Percentiles rank a stretch among this genome's conserved stretches.
Evolutionary conservation across 2,797 vertebrate species (phyloP).

Genomic region (Pipistrellus kuhlii): DNA sequence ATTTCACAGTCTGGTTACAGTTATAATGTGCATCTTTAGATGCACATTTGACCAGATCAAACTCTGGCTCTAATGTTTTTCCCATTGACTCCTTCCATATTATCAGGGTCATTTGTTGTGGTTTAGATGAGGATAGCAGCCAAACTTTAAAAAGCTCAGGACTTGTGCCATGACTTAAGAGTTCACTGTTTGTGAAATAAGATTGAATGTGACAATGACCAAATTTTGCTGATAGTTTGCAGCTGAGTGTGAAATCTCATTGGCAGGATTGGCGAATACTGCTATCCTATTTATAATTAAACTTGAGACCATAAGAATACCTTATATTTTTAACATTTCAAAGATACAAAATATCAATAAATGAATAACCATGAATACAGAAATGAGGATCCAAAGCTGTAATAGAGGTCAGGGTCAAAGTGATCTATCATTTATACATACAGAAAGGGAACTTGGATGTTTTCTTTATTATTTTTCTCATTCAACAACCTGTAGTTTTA

Average conservation of each 20-base stretch:
- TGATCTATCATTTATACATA: background rate
- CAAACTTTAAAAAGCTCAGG: background rate
- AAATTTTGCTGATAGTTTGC: background rate
- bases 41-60: background rate
- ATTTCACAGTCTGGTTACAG: background rate
- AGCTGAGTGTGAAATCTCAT: background rate
- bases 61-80: background rate
- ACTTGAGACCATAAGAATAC: background rate
- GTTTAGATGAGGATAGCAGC: background rate
- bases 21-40: background rate
- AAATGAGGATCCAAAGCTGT: background rate
- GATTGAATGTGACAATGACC: background rate
- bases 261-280: background rate
- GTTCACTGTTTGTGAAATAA: conserved; percentile 12
- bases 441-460: background rate
- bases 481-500: conserved; percentile 37
- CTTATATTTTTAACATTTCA: background rate
- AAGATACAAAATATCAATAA: background rate
- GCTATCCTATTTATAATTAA: background rate
- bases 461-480: conserved; percentile 46
- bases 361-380: background rate
- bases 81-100: background rate
- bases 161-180: background rate
- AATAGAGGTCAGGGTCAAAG: background rate
- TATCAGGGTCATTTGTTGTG: background rate